phyloP scores from a whole-genome alignment of 2,113 vertebrate genomes.

The Trachemys scripta region DNA sequence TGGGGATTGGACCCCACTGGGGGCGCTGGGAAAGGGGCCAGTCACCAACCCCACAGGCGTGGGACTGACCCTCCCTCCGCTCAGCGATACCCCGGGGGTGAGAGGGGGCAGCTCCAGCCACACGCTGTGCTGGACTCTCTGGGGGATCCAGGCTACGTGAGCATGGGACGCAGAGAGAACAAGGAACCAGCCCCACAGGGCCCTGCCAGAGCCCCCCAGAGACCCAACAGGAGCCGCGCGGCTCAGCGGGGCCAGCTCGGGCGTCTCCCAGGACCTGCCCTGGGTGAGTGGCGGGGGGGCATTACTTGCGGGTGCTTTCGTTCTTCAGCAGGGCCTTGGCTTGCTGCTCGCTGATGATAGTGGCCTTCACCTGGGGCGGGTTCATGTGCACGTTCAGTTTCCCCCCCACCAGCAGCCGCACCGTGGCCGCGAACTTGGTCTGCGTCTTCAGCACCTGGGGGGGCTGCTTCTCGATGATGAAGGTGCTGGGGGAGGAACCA shows the following conservation, averaged over 20 bases:
- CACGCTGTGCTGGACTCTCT: background rate
- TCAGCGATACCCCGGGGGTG: background rate
- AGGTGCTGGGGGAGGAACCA: slow-evolving; percentile 83
- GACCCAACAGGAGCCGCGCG: too few species aligned
- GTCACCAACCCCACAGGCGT: background rate
- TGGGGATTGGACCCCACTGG: background rate
- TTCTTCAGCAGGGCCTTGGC: slow-evolving; percentile 95
- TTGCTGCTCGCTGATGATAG: slow-evolving; percentile 96
- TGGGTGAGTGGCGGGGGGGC: rapidly evolving
- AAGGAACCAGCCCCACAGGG: background rate
- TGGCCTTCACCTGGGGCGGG: slow-evolving; percentile 97
- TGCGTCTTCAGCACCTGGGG: slow-evolving; percentile 98
- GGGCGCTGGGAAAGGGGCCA: background rate
- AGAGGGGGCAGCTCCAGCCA: background rate
- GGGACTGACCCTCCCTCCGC: background rate
- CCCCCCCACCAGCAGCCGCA: slow-evolving; percentile 94
- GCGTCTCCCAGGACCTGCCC: background rate
- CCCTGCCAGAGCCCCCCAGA: background rate
- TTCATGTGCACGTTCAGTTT: slow-evolving; percentile 99
- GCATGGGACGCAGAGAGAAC: background rate
- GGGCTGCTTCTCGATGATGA: slow-evolving; percentile 99
- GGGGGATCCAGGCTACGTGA: background rate
- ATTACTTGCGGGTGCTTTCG: slow-evolving; percentile 91
- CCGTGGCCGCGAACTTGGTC: slow-evolving; percentile 96
- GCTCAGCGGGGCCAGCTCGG: too few species aligned